These are phyloP conservation scores for Syrphus vitripennis DNA, from an alignment of 2,888 invertebrate species.

Conservation along the genomic window DNA sequence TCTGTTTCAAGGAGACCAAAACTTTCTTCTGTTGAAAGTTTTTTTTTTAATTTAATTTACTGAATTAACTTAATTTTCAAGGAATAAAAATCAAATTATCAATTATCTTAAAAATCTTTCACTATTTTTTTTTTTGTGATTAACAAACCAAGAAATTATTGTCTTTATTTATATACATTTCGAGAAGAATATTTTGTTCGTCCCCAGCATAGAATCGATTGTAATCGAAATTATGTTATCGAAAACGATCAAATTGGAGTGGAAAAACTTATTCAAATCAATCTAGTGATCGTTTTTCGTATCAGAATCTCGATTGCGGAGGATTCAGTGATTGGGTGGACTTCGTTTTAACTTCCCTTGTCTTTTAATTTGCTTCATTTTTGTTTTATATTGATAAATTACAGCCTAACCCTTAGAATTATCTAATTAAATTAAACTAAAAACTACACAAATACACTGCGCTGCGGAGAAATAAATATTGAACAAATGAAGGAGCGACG, in stretches of 20 bases:
- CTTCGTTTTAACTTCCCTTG: neutral
- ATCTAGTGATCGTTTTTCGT: neutral
- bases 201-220: neutral
- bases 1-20: neutral
- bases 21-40: neutral
- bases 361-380: conserved; percentile 8
- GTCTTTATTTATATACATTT: conserved; percentile 40
- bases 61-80: neutral
- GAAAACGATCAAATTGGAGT: neutral
- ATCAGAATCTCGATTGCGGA: neutral
- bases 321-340: neutral
- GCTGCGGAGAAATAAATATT: conserved; percentile 71
- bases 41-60: neutral
- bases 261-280: no score
- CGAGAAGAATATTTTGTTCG: neutral
- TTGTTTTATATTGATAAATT: conserved; percentile 44
- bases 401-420: conserved; percentile 68
- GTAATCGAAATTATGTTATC: neutral
- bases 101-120: conserved; percentile 11
- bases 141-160: conserved; percentile 36
- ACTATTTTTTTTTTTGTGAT: conserved; percentile 29
- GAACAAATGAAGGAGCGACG: conserved; percentile 64
- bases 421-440: conserved; percentile 67
- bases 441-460: conserved; percentile 67
- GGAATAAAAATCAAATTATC: conserved; percentile 8